Percentiles rank a stretch among this genome's conserved stretches.
Conservation (phyloP, 2,113 vertebrate genomes). For the Melanotaenia duboulayi region DNA sequence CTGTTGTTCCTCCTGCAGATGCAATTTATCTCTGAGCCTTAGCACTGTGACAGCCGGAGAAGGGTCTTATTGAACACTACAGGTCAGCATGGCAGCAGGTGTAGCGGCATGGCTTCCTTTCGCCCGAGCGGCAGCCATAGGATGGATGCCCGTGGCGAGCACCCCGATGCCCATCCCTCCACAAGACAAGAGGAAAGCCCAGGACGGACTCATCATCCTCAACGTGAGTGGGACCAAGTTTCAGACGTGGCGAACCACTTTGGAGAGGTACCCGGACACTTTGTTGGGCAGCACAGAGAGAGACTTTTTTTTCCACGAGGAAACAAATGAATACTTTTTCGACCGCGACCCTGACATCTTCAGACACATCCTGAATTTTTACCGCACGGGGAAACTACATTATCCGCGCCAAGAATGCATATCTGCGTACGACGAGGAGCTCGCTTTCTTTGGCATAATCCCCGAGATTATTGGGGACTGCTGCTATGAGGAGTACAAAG, state of each 20-base stretch:
- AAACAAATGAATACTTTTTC: conserved; percentile 97
- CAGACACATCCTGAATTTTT: conserved; percentile 97
- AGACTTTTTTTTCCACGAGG: conserved; percentile 98
- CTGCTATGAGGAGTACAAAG: conserved; percentile 99
- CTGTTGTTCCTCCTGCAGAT: conserved; percentile 72
- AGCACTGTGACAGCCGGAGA: conserved; percentile 74
- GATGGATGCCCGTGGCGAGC: conserved; percentile 99
- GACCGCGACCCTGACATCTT: conserved; percentile 99
- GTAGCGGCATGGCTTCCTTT: conserved; percentile 99
- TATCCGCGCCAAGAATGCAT: conserved; percentile 99
- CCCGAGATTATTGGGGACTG: conserved; percentile 98
- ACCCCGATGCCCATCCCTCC: conserved; percentile 95
- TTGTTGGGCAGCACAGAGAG: conserved; percentile 95
- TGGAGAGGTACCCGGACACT: conserved; percentile 97
- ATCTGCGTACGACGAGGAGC: conserved; percentile 96
- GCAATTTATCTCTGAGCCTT: conserved; percentile 67
- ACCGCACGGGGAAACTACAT: conserved; percentile 97
- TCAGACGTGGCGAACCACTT: conserved; percentile 97
- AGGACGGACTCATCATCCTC: conserved; percentile 94
- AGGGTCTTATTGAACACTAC: conserved; percentile 59
- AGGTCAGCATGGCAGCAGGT: conserved; percentile 93
- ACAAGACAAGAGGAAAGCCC: conserved; percentile 89
- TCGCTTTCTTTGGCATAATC: conserved; percentile 98
- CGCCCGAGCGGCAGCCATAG: conserved; percentile 96
- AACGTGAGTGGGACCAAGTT: conserved; percentile 97